These are phyloP conservation scores for Tetrax tetrax DNA, from an alignment of 2,113 vertebrate species.

Conservation along the genomic window DNA sequence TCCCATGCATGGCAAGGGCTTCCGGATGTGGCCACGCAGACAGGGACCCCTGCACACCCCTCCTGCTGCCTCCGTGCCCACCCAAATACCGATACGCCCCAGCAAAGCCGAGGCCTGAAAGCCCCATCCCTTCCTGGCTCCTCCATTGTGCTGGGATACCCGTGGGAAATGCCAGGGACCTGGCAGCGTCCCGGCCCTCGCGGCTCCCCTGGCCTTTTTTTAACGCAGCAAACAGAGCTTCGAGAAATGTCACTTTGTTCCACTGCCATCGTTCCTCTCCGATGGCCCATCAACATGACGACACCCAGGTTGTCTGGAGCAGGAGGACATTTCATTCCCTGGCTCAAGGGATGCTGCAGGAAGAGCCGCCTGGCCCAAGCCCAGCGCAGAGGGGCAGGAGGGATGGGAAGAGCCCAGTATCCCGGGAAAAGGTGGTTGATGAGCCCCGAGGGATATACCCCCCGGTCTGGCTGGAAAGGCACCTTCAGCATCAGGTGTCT, in stretches of 20 bases:
- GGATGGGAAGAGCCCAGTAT: neutral
- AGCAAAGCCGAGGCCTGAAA: accelerated
- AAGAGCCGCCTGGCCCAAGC: neutral
- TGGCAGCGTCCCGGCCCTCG: accelerated
- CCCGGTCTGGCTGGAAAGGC: neutral
- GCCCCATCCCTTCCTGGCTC: neutral
- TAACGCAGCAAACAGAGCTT: neutral
- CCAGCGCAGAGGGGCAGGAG: neutral
- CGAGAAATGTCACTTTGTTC: neutral
- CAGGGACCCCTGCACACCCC: accelerated
- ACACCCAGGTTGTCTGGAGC: neutral
- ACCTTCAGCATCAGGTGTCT: neutral
- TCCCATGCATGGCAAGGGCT: neutral
- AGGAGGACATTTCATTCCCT: neutral
- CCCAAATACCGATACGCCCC: accelerated
- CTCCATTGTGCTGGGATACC: accelerated
- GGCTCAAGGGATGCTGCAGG: neutral
- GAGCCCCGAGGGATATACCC: neutral
- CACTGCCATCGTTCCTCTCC: accelerated
- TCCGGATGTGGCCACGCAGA: neutral
- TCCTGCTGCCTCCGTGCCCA: neutral
- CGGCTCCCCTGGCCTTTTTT: neutral
- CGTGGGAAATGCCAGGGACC: neutral
- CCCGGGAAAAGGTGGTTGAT: neutral
- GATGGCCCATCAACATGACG: accelerated